These are phyloP conservation scores for Brachionus manjavacas DNA, from an alignment of 1,140 invertebrate genomes.

Conservation along the genomic window DNA sequence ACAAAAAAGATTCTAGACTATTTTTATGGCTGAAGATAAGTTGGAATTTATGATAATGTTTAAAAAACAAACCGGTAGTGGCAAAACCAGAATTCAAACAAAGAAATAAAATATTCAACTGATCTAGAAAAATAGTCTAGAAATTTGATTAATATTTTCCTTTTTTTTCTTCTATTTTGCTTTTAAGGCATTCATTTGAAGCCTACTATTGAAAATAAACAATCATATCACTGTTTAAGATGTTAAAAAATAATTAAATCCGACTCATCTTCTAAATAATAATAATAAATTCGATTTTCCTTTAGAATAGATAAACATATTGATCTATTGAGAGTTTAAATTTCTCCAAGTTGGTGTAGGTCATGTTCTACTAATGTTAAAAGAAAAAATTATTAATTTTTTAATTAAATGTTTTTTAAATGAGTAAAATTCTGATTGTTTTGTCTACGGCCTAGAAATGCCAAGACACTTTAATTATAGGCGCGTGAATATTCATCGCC, in stretches of 20 bases:
- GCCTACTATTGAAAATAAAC: background rate
- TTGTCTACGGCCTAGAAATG: background rate
- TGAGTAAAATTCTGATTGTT: background rate
- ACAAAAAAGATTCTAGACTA: background rate
- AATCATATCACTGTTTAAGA: background rate
- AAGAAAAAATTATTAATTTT: background rate
- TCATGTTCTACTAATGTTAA: background rate
- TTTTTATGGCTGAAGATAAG: background rate
- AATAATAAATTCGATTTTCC: constrained; percentile 1
- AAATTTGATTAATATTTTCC: background rate
- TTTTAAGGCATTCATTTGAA: background rate
- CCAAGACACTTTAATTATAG: background rate
- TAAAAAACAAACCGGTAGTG: background rate
- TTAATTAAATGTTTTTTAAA: background rate
- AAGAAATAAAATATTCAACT: constrained; percentile 6
- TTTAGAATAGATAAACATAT: background rate
- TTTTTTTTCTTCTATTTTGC: background rate
- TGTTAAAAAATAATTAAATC: constrained; percentile 1
- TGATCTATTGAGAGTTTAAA: background rate
- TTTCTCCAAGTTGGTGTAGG: background rate
- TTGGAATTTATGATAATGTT: background rate
- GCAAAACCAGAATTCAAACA: background rate
- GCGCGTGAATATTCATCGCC: too few species aligned
- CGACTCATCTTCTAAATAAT: background rate
- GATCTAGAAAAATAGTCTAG: background rate